Conservation (phyloP, 1,140 invertebrate genomes). For the Teleopsis dalmanni region DNA sequence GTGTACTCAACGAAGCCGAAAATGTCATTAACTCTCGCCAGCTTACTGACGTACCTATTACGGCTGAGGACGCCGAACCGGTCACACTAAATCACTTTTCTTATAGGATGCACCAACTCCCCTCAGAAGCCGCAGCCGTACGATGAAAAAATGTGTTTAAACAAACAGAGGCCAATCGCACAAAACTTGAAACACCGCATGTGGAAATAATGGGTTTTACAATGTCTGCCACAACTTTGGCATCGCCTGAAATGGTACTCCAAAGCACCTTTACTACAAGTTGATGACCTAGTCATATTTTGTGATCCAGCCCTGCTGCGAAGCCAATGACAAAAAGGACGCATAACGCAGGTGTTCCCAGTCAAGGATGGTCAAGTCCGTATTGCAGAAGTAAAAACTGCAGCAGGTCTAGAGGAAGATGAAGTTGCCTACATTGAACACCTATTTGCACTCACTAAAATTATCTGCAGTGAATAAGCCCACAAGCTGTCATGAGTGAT, state of each 20-base stretch:
- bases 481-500: too few species aligned
- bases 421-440: too few species aligned
- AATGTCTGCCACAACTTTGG: constrained; percentile 9
- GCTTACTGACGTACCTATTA: constrained; percentile 22
- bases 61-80: constrained; percentile 20
- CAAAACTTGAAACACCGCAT: too few species aligned
- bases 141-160: too few species aligned
- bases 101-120: too few species aligned
- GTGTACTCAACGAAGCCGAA: constrained; percentile 23
- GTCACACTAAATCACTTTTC: constrained; percentile 11
- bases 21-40: constrained; percentile 22
- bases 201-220: constrained; percentile 10
- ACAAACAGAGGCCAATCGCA: too few species aligned
- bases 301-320: constrained; percentile 10
- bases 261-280: not conserved
- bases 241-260: constrained; percentile 7
- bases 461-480: too few species aligned
- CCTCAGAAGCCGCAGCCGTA: too few species aligned
- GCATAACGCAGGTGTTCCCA: not conserved
- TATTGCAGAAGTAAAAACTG: not conserved
- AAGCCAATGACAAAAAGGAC: not conserved
- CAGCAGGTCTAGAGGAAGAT: not conserved
- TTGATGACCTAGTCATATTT: constrained; percentile 1
- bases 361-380: not conserved
- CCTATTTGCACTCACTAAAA: too few species aligned